Percentiles rank a stretch among this genome's conserved stretches.
Evolutionary conservation across 2,113 vertebrate species (phyloP).

Genomic region (Strigops habroptila): DNA sequence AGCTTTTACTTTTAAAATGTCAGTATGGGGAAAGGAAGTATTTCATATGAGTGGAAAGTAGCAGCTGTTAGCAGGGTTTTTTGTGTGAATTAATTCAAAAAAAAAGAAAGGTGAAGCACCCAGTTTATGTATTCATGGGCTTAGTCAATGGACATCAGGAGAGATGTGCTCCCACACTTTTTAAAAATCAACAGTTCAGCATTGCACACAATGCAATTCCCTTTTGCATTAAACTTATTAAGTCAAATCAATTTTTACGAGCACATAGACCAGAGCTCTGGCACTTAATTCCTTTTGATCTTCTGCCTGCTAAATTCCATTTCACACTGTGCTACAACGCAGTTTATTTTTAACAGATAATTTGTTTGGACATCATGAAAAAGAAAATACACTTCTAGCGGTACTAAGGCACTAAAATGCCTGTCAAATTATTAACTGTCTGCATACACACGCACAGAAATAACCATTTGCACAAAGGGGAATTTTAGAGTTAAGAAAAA

Average conservation of each 20-base stretch:
- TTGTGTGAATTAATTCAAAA: background rate
- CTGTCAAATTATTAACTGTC: background rate
- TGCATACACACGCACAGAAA: background rate
- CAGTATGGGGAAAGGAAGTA: background rate
- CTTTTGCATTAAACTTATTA: constrained; percentile 60
- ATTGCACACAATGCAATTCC: constrained; percentile 15
- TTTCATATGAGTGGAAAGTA: background rate
- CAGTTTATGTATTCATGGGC: constrained; percentile 63
- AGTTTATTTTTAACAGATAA: constrained; percentile 61
- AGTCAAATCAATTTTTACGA: constrained; percentile 67
- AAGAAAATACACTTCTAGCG: constrained; percentile 4
- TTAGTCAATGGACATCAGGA: constrained; percentile 37
- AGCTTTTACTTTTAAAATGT: background rate
- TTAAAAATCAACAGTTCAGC: constrained; percentile 25
- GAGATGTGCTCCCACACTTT: constrained; percentile 14
- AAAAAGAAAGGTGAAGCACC: background rate
- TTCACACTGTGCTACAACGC: constrained; percentile 36
- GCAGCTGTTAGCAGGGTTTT: background rate
- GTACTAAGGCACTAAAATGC: background rate
- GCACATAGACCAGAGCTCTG: background rate
- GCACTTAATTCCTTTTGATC: constrained; percentile 65
- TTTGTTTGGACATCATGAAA: constrained; percentile 67
- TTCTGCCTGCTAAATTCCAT: constrained; percentile 21
- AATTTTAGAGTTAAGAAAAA: background rate
- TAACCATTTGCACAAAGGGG: background rate